Evolutionary conservation across 1,140 invertebrate genomes (phyloP).

Genomic region (Sarcophaga bullata): DNA sequence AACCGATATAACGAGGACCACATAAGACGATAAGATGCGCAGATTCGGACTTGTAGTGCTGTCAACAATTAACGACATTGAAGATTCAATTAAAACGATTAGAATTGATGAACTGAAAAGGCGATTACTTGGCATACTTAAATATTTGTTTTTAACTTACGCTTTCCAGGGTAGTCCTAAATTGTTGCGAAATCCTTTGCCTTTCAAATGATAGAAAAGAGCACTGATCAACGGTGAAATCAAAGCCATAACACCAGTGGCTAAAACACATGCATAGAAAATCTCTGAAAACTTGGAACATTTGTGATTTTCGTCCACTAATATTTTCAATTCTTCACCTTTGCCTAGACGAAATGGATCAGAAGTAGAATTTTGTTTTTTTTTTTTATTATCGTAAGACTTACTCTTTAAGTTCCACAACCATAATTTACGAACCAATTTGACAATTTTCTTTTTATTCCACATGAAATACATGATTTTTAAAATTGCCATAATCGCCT

Average conservation of each 20-base stretch:
- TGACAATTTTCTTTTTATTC: not conserved
- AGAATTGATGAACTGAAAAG: not conserved
- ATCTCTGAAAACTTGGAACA: not conserved
- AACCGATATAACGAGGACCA: no score
- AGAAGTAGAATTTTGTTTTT: not conserved
- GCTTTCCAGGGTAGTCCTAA: not conserved
- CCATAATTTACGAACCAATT: not conserved
- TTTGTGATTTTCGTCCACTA: not conserved
- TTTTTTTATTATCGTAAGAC: not conserved
- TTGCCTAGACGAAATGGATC: not conserved
- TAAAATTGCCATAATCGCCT: not conserved
- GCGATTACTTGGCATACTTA: not conserved
- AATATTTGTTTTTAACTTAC: not conserved
- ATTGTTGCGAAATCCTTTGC: not conserved
- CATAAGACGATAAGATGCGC: no score
- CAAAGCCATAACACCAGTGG: slow-evolving; percentile 4
- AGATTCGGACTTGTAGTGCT: no score
- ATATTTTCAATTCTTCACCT: slow-evolving; percentile 4
- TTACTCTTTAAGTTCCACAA: not conserved
- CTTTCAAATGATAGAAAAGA: not conserved
- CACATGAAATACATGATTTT: slow-evolving; percentile 1
- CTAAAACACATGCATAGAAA: not conserved
- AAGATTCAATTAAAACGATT: not conserved
- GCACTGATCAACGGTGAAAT: not conserved
- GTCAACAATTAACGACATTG: no score